A percentile compares a stretch with the other conserved stretches of the same genome.
These are phyloP conservation scores for Sigmodon hispidus DNA, from an alignment of 2,113 vertebrate genomes.

Conservation along the genomic window DNA sequence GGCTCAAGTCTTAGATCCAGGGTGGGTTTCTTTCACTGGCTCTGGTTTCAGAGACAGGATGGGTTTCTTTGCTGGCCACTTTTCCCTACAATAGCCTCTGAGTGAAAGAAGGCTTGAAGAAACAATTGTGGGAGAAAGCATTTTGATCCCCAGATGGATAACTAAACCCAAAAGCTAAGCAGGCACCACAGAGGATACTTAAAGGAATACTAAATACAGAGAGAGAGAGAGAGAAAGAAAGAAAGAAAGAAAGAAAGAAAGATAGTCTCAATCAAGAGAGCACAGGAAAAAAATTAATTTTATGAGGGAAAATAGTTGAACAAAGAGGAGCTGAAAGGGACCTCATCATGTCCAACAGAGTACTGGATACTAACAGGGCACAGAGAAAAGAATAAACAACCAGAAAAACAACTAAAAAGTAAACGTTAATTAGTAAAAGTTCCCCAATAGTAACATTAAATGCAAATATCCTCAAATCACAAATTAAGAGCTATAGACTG, in stretches of 20 bases:
- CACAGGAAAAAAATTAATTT: background rate
- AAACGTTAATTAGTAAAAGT: background rate
- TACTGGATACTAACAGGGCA: background rate
- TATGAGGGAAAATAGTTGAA: background rate
- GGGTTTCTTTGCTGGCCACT: too few species aligned
- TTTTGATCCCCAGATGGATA: background rate
- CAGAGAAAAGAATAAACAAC: background rate
- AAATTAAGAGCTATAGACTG: background rate
- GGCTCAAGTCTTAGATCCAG: too few species aligned
- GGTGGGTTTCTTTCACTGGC: too few species aligned
- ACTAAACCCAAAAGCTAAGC: background rate
- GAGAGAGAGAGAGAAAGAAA: too few species aligned
- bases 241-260: too few species aligned
- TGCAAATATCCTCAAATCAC: background rate
- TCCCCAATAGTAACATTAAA: background rate
- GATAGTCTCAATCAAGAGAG: background rate
- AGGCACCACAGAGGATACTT: background rate
- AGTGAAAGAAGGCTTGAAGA: background rate
- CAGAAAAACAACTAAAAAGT: background rate
- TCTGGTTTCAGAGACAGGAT: too few species aligned
- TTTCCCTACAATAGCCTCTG: too few species aligned
- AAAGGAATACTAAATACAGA: background rate
- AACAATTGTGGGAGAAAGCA: background rate
- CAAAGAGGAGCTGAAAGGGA: background rate
- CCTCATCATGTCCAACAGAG: background rate